Conservation (phyloP, 2,888 invertebrate genomes). For the Junonia oenone region DNA sequence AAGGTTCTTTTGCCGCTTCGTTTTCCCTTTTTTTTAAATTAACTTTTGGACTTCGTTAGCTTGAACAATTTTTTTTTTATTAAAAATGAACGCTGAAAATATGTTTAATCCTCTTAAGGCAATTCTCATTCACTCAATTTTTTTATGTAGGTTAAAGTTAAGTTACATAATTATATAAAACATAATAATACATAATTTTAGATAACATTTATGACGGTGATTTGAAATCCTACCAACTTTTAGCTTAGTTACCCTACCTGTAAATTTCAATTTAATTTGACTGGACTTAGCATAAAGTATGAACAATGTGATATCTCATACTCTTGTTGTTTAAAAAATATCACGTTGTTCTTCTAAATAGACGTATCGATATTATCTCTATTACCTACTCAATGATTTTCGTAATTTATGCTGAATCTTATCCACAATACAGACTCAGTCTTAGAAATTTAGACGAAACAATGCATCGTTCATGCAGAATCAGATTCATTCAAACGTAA, state of each 20-base stretch:
- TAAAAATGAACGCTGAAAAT: no score
- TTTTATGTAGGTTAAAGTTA: no score
- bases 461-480: not conserved
- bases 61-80: no score
- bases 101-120: no score
- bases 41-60: not conserved
- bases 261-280: no score
- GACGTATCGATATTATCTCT: not conserved
- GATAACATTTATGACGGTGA: no score
- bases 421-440: not conserved
- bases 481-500: not conserved
- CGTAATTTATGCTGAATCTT: not conserved
- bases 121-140: no score
- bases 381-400: not conserved
- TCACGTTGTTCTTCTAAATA: not conserved
- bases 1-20: not conserved
- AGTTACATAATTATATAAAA: no score
- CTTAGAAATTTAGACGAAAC: not conserved
- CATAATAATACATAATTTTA: no score
- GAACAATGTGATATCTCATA: not conserved
- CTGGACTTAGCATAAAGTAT: no score
- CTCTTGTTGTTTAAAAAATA: not conserved
- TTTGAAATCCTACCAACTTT: no score
- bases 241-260: no score
- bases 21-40: not conserved